A percentile compares a stretch with the other conserved stretches of the same genome.
phyloP scores from a whole-genome alignment of 2,113 vertebrate genomes.

The Nothobranchius furzeri region DNA sequence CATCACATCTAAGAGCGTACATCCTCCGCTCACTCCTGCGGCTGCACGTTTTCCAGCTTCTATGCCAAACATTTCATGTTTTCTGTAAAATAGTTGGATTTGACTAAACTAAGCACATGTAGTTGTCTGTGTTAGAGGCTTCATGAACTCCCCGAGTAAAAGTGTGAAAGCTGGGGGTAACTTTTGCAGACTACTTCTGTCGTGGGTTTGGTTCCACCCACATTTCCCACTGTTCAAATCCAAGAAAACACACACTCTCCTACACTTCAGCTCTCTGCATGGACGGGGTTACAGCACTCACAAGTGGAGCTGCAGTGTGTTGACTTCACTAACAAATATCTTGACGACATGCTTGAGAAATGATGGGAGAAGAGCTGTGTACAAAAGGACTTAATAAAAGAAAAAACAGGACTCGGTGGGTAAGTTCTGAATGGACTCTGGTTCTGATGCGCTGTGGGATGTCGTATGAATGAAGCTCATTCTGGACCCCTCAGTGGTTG shows the following conservation, averaged over 20 bases:
- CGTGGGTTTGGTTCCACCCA: constrained; percentile 62
- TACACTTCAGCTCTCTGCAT: constrained; percentile 73
- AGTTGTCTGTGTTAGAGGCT: neutral
- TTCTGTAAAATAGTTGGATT: constrained; percentile 9
- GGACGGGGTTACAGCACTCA: constrained; percentile 83
- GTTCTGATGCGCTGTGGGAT: constrained; percentile 42
- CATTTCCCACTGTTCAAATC: constrained; percentile 70
- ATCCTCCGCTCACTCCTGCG: constrained; percentile 20
- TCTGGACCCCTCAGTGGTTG: neutral
- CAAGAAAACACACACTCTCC: constrained; percentile 72
- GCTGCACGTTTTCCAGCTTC: constrained; percentile 24
- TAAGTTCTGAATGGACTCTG: constrained; percentile 68
- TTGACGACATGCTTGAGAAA: constrained; percentile 77
- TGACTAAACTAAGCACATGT: constrained; percentile 1
- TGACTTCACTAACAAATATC: constrained; percentile 81
- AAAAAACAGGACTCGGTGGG: constrained; percentile 54
- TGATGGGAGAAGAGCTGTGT: constrained; percentile 64
- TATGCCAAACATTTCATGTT: constrained; percentile 24
- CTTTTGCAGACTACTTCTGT: constrained; percentile 52
- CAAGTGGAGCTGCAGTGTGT: constrained; percentile 67
- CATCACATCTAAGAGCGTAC: constrained; percentile 49
- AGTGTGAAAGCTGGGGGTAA: constrained; percentile 24
- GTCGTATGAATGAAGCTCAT: constrained; percentile 27
- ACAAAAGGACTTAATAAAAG: constrained; percentile 27
- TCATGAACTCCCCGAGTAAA: constrained; percentile 26